Percentiles rank a stretch among this genome's conserved stretches.
These are phyloP conservation scores for Eupithecia exiguata DNA, from an alignment of 2,888 invertebrate genomes.

Conservation along the genomic window DNA sequence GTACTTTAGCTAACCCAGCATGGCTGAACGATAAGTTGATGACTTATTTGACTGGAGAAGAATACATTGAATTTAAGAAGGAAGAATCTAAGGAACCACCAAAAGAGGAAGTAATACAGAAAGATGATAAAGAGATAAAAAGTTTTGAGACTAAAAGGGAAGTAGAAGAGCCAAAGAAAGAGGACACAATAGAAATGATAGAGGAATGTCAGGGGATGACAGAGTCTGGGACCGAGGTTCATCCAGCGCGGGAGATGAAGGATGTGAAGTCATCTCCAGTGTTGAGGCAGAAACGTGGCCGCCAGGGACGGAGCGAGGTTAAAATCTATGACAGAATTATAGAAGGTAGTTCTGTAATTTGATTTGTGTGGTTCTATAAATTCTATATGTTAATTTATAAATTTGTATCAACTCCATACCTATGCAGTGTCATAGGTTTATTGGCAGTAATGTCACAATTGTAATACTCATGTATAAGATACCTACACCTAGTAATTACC, in stretches of 20 bases:
- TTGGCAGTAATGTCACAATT: too few species aligned
- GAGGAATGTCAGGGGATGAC: slow-evolving; percentile 45
- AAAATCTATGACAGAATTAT: slow-evolving; percentile 81
- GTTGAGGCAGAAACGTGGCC: slow-evolving; percentile 68
- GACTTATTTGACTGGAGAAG: slow-evolving; percentile 58
- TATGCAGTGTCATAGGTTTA: too few species aligned
- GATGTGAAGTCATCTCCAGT: slow-evolving; percentile 76
- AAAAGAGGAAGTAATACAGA: slow-evolving; percentile 28
- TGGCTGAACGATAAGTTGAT: slow-evolving; percentile 77
- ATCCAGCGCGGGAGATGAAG: slow-evolving; percentile 61
- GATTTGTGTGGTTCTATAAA: not conserved
- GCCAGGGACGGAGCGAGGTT: slow-evolving; percentile 76
- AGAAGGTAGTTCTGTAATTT: slow-evolving; percentile 63
- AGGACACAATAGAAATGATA: slow-evolving; percentile 26
- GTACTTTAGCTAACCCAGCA: slow-evolving; percentile 76
- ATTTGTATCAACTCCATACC: too few species aligned
- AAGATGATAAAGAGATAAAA: slow-evolving; percentile 34
- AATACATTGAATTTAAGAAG: slow-evolving; percentile 30
- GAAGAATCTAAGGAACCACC: slow-evolving; percentile 24
- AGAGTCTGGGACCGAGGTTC: slow-evolving; percentile 54
- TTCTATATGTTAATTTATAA: too few species aligned
- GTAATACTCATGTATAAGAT: too few species aligned
- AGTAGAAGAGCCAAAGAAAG: slow-evolving; percentile 32
- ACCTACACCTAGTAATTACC: too few species aligned
- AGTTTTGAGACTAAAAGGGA: slow-evolving; percentile 14